These are phyloP conservation scores for Atethmia centrago DNA, from an alignment of 2,888 invertebrate genomes.

Conservation along the genomic window DNA sequence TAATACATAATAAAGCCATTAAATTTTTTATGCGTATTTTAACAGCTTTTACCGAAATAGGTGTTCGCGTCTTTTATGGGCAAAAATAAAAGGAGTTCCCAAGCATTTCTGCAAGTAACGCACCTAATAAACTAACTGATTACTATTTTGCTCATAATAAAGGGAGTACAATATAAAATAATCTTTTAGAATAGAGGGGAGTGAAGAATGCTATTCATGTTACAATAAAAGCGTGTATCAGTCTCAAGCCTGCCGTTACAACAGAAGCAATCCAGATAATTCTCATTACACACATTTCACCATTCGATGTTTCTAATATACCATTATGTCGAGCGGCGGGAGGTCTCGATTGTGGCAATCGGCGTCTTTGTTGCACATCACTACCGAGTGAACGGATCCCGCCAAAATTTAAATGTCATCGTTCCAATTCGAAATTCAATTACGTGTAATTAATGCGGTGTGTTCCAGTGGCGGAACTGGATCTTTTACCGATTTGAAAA, in stretches of 20 bases:
- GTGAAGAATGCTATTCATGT: constrained; percentile 86
- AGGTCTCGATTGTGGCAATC: constrained; percentile 85
- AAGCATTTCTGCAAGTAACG: constrained; percentile 86
- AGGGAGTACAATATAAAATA: constrained; percentile 86
- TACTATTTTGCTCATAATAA: constrained; percentile 86
- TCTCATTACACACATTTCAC: constrained; percentile 90
- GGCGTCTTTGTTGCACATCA: constrained; percentile 88
- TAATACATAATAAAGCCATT: constrained; percentile 64
- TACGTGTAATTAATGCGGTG: constrained; percentile 91
- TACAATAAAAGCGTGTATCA: constrained; percentile 83
- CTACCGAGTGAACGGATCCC: constrained; percentile 84
- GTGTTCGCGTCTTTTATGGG: constrained; percentile 67
- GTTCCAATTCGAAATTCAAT: constrained; percentile 92
- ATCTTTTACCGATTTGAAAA: constrained; percentile 87
- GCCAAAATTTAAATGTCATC: constrained; percentile 92
- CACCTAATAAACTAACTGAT: constrained; percentile 87
- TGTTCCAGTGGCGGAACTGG: constrained; percentile 86
- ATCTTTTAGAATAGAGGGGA: constrained; percentile 85
- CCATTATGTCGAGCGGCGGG: constrained; percentile 86
- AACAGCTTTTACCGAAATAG: constrained; percentile 67
- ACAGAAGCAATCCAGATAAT: constrained; percentile 90
- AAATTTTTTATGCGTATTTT: constrained; percentile 55
- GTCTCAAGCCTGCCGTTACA: constrained; percentile 84
- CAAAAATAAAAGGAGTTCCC: constrained; percentile 73
- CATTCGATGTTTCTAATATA: constrained; percentile 87